Evolutionary conservation across 2,888 invertebrate genomes (phyloP).

Genomic region (Pristionchus entomophagus): DNA sequence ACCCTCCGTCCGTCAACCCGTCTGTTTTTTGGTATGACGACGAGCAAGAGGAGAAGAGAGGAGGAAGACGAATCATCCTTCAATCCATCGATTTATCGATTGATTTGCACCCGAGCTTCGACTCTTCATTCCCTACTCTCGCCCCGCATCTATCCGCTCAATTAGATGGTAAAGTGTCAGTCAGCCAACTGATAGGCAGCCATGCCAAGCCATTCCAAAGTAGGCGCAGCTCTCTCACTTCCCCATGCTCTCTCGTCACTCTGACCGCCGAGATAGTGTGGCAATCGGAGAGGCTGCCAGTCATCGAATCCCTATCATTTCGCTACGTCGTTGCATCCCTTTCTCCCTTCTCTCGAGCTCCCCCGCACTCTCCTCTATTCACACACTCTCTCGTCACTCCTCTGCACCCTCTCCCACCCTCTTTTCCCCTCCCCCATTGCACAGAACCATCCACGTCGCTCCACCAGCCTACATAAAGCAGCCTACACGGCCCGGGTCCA

Average conservation of each 20-base stretch:
- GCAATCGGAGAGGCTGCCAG: not conserved
- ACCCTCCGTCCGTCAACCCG: not conserved
- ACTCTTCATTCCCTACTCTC: not conserved
- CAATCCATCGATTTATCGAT: constrained; percentile 18
- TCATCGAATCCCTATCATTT: constrained; percentile 33
- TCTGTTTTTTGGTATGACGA: constrained; percentile 41
- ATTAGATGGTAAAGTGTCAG: not conserved
- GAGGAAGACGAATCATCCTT: not conserved
- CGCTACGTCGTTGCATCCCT: constrained; percentile 13
- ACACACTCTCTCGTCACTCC: not conserved
- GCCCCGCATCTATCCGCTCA: not conserved
- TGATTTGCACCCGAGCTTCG: not conserved
- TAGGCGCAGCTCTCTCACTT: not conserved
- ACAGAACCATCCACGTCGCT: constrained; percentile 11
- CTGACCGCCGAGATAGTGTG: not conserved
- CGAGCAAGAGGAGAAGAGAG: not conserved
- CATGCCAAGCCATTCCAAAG: not conserved
- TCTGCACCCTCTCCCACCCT: not conserved
- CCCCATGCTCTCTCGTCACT: not conserved
- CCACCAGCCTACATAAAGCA: not conserved
- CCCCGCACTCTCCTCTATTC: constrained; percentile 20
- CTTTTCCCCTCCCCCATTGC: not conserved
- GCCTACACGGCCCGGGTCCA: not conserved
- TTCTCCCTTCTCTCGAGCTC: too few relatives aligned
- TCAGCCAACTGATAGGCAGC: not conserved